A percentile compares a stretch with the other conserved stretches of the same genome.
Conservation (phyloP, 2,113 vertebrate genomes). For the Cinclus mexicanus region DNA sequence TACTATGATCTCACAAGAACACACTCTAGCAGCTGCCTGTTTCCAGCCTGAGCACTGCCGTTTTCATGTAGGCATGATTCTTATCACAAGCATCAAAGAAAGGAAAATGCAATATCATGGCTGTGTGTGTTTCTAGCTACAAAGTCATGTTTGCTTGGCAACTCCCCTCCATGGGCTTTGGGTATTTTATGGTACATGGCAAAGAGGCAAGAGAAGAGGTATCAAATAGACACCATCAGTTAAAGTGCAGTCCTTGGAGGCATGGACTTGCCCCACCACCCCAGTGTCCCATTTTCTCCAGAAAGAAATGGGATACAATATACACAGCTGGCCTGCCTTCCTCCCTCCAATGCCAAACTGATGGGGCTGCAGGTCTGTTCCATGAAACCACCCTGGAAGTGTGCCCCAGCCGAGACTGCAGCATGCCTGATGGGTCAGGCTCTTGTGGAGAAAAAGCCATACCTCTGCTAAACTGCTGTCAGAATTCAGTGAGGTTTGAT, state of each 20-base stretch:
- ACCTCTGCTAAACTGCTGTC: neutral
- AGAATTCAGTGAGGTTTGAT: neutral
- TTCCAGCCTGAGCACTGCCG: neutral
- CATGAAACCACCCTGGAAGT: neutral
- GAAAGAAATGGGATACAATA: neutral
- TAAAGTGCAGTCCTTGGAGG: neutral
- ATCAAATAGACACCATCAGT: neutral
- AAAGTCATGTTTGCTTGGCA: neutral
- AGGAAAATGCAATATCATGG: neutral
- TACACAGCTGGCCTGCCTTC: rapidly evolving
- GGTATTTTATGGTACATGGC: neutral
- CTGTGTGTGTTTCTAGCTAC: neutral
- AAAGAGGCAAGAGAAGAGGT: neutral
- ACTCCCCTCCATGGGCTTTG: neutral
- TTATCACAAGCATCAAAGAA: neutral
- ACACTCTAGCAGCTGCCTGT: neutral
- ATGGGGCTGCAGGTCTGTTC: rapidly evolving
- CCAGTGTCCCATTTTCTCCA: neutral
- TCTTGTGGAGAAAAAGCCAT: neutral
- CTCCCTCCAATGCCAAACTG: neutral
- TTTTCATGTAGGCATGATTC: neutral
- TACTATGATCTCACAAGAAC: neutral
- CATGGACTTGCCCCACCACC: rapidly evolving
- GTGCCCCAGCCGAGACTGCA: rapidly evolving
- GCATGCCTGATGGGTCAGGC: rapidly evolving